These are phyloP conservation scores for Tretioscincus oriximinensis DNA, from an alignment of 2,113 vertebrate species.

Conservation along the genomic window DNA sequence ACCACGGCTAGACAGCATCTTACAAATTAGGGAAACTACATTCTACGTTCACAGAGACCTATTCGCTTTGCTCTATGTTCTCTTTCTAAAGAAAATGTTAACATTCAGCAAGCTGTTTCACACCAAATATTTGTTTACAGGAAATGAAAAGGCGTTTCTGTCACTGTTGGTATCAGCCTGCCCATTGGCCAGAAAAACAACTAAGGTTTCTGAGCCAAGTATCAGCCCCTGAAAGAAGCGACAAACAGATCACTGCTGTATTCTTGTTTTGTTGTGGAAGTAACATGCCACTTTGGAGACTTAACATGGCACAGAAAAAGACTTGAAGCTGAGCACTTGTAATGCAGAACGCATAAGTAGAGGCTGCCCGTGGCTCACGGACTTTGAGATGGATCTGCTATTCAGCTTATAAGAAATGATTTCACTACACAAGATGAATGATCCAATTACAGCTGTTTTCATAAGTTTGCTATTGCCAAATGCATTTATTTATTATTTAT, in stretches of 20 bases:
- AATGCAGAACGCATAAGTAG: neutral
- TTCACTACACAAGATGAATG: slow-evolving; percentile 44
- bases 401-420: slow-evolving; percentile 49
- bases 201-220: neutral
- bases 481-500: too few species aligned
- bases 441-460: slow-evolving; percentile 39
- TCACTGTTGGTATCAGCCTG: neutral
- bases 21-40: neutral
- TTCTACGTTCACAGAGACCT: neutral
- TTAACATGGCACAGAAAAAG: neutral
- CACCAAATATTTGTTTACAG: neutral
- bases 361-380: too few species aligned
- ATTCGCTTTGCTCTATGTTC: neutral
- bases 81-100: neutral
- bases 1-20: too few species aligned
- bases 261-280: neutral
- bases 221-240: neutral
- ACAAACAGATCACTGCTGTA: too few species aligned
- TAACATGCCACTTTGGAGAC: neutral
- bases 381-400: neutral
- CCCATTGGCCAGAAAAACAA: neutral
- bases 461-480: too few species aligned
- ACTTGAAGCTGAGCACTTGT: neutral
- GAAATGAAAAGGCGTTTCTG: neutral
- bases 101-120: neutral